A percentile compares a stretch with the other conserved stretches of the same genome.
Conservation (phyloP, 2,113 vertebrate species). For the Oenanthe oenanthe region DNA sequence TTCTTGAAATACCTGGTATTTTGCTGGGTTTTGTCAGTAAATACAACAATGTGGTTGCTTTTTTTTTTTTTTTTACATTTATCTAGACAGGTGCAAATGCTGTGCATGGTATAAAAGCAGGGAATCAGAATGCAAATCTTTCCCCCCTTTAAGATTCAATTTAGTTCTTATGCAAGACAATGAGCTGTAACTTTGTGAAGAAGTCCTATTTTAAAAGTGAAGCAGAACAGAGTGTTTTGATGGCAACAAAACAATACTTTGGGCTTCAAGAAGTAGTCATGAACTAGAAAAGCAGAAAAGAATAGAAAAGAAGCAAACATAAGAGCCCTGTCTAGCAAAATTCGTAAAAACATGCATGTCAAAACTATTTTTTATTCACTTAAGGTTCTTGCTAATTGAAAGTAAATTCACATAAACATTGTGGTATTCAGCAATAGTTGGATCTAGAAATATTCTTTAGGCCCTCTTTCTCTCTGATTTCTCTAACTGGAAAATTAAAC, state of each 20-base stretch:
- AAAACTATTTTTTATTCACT: background rate
- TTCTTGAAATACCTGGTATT: background rate
- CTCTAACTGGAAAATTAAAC: background rate
- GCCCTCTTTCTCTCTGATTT: background rate
- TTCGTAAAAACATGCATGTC: background rate
- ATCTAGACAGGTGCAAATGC: background rate
- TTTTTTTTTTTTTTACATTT: background rate
- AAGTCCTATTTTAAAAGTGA: background rate
- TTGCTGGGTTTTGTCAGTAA: background rate
- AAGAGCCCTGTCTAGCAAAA: background rate
- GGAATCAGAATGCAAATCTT: background rate
- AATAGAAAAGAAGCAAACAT: background rate
- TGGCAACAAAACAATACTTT: background rate
- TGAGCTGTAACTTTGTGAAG: background rate
- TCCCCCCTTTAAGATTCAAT: background rate
- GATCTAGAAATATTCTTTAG: background rate
- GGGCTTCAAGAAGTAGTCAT: background rate
- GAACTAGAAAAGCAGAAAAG: background rate
- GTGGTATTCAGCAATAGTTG: background rate
- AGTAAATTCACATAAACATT: constrained; percentile 14
- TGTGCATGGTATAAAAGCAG: background rate
- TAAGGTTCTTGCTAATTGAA: background rate
- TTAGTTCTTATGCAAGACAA: background rate
- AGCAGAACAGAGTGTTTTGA: background rate
- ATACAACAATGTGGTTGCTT: background rate